Evolutionary conservation across 2,113 vertebrate genomes (phyloP).

Genomic region (Etia nguti): DNA sequence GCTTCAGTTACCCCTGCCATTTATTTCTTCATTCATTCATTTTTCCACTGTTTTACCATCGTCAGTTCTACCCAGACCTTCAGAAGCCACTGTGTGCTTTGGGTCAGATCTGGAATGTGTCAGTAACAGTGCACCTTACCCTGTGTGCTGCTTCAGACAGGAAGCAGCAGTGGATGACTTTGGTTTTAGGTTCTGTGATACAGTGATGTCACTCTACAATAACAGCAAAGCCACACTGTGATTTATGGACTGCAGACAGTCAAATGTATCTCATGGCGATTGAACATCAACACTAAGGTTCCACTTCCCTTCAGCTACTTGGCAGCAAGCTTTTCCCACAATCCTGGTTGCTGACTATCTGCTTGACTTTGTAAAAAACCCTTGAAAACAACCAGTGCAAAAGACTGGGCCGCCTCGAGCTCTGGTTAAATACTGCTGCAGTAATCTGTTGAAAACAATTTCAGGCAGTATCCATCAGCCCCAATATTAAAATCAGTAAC

Average conservation of each 20-base stretch:
- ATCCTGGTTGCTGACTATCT: not conserved
- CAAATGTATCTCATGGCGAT: not conserved
- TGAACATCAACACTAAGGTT: constrained; percentile 8
- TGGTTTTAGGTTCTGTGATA: constrained; percentile 2
- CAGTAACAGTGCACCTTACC: constrained; percentile 14
- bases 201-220: constrained; percentile 30
- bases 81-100: constrained; percentile 26
- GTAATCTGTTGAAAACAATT: not conserved
- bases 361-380: not conserved
- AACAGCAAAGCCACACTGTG: constrained; percentile 6
- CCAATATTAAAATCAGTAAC: not conserved
- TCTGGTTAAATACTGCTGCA: not conserved
- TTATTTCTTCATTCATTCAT: constrained; percentile 28
- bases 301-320: not conserved
- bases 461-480: not conserved
- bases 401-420: not conserved
- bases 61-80: not conserved
- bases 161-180: not conserved
- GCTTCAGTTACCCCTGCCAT: not conserved
- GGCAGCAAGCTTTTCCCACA: not conserved
- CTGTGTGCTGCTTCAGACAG: not conserved
- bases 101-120: constrained; percentile 38
- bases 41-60: constrained; percentile 26
- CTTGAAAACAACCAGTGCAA: not conserved
- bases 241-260: constrained; percentile 25